Conservation (phyloP, 30 jellyfish, hydroid and myxozoan species). For the Turritopsis dohrnii region DNA sequence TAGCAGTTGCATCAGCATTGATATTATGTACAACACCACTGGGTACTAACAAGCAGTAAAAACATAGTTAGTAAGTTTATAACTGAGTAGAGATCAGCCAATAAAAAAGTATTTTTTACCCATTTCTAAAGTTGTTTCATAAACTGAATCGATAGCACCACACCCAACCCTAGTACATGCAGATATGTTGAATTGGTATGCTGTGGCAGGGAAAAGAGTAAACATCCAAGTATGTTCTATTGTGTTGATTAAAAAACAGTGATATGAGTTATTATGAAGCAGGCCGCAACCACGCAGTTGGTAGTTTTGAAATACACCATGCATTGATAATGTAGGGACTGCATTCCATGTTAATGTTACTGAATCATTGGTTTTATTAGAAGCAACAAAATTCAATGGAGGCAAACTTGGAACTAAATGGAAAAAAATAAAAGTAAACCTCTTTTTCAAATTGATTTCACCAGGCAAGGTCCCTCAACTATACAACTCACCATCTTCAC, state of each 20-base stretch:
- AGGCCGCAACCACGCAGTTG: not conserved
- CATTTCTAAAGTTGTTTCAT: constrained; percentile 8
- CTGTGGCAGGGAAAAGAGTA: constrained; percentile 8
- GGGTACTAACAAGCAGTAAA: constrained; percentile 3
- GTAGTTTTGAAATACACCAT: not conserved
- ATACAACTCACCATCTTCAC: constrained; percentile 7
- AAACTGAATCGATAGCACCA: not conserved
- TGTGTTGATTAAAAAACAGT: not conserved
- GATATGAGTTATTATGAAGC: not conserved
- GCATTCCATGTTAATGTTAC: constrained; percentile 11
- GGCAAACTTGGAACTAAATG: constrained; percentile 15
- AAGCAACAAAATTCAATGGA: not conserved
- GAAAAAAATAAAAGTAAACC: not conserved
- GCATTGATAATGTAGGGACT: not conserved
- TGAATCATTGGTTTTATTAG: constrained; percentile 1
- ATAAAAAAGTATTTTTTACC: not conserved
- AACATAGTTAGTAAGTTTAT: not conserved
- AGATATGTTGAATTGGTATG: not conserved
- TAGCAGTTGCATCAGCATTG: constrained; percentile 1
- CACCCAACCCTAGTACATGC: not conserved
- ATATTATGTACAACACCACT: not conserved
- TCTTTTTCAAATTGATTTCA: too few species aligned
- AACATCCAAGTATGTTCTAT: not conserved
- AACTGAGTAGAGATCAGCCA: not conserved
- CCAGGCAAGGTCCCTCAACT: too few species aligned